A percentile compares a stretch with the other conserved stretches of the same genome.
These are phyloP conservation scores for Agonopterix heracliana DNA, from an alignment of 2,888 invertebrate species.

Conservation along the genomic window DNA sequence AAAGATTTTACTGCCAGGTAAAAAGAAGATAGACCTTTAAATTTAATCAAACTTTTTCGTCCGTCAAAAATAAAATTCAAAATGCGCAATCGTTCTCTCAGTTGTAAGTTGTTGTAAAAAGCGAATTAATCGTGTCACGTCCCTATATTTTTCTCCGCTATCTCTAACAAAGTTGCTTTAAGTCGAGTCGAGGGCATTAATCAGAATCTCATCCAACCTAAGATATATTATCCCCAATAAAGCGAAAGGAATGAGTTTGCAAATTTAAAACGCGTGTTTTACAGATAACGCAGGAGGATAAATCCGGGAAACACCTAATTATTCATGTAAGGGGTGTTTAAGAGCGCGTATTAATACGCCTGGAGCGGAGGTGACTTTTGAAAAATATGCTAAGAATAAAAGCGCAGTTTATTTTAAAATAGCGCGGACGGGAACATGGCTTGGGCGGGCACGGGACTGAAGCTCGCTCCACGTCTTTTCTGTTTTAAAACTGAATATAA, in stretches of 20 bases:
- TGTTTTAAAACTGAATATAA: constrained; percentile 47
- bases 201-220: constrained; percentile 65
- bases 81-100: constrained; percentile 31
- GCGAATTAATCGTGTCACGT: constrained; percentile 70
- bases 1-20: constrained; percentile 15
- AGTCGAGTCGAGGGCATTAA: constrained; percentile 65
- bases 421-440: constrained; percentile 55
- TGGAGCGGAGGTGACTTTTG: constrained; percentile 39
- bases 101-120: constrained; percentile 44
- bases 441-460: constrained; percentile 55
- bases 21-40: constrained; percentile 3
- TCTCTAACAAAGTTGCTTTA: constrained; percentile 68
- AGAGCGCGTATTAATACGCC: constrained; percentile 65
- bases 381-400: constrained; percentile 60
- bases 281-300: constrained; percentile 60
- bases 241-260: constrained; percentile 71
- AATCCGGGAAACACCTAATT: constrained; percentile 71
- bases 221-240: constrained; percentile 75
- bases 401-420: constrained; percentile 59
- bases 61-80: constrained; percentile 1
- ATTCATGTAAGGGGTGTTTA: constrained; percentile 73
- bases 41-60: neutral
- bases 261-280: constrained; percentile 71
- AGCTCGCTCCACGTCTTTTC: constrained; percentile 39
- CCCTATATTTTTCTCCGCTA: constrained; percentile 70